Evolutionary conservation across 2,797 vertebrate species (phyloP).

Genomic region (Chaenodraco wilsoni): DNA sequence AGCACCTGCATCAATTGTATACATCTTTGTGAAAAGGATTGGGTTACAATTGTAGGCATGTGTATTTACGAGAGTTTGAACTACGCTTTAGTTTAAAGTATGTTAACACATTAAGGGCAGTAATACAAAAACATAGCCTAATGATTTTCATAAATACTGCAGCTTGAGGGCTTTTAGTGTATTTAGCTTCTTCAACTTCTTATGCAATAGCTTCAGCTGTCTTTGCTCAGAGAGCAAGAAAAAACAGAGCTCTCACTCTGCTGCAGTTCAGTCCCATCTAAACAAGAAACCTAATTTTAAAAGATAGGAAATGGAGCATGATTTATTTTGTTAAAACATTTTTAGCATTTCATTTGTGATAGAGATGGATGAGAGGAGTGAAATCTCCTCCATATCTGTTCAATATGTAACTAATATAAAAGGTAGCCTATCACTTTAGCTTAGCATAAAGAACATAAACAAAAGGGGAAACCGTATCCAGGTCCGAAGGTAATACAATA

Average conservation of each 20-base stretch:
- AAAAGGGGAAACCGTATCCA: too few relatives aligned
- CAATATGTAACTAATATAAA: background rate
- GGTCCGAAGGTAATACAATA: too few relatives aligned
- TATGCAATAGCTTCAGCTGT: constrained; percentile 55
- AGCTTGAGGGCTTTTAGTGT: background rate
- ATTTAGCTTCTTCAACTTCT: constrained; percentile 16
- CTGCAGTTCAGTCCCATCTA: background rate
- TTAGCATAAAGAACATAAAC: background rate
- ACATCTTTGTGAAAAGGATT: background rate
- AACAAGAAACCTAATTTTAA: background rate
- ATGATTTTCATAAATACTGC: background rate
- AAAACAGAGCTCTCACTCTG: constrained; percentile 59
- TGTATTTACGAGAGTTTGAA: background rate
- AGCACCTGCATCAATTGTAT: background rate
- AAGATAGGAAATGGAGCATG: background rate
- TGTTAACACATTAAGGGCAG: background rate
- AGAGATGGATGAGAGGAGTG: background rate
- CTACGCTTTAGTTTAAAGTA: background rate
- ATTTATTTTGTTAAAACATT: background rate
- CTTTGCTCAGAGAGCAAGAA: constrained; percentile 32
- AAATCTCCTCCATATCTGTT: background rate
- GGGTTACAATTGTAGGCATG: background rate
- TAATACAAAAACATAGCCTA: background rate
- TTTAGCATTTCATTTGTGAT: background rate
- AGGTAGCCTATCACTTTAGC: background rate